Base-by-base conservation (phyloP, 2,888 invertebrate species). In the Drosophila anceps region DNA sequence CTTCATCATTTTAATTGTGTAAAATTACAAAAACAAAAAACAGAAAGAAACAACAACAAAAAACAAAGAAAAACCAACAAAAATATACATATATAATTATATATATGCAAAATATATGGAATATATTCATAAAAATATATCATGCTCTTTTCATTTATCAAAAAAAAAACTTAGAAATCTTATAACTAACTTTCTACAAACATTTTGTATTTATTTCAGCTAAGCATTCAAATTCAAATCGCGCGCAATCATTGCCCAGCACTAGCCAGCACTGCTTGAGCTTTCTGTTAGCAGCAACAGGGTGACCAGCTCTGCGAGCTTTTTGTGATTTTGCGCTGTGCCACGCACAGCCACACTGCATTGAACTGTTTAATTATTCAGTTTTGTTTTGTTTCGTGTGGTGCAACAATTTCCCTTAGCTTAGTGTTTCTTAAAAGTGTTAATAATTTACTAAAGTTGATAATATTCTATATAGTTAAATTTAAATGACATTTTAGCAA, bases 1-100 rank as follows among this genome's bases (percentile, higher is more conserved):
- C 81, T 85, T 77, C 81, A 72, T 88, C 61, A 84, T 84, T 84
- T 88, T 85, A 83, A 88, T 84, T 88, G 85, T 88, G 84, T 88
- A 88, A 83, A 84, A 50, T 50, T 50, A 50, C 67, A 67, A 54
- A 54, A 64, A 73, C 61, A 24, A 24, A 79, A 76, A 64, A 77
- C 64, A 79, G 12, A 43, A 31, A 62, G 70, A 53, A 85, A 64
- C 73, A 15, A 46, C 55, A 83, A 79, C 61, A 79, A 76, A 48
- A 54, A 65, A 76, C 65, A 79, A 50, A 50, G 50, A 65, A 76
- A 54, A 85, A 67, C 73, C 58, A 81, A 81, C 71, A 79, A 74
- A 77, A 50, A 79, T 66, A 71, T 69, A 74, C 70, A 82, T 75
- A 83, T 66, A 66, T 64, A 46, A 51, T 63, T 53, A 66, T 64